phyloP scores from a whole-genome alignment of 2,888 invertebrate species.

The Liodrosophila aerea region DNA sequence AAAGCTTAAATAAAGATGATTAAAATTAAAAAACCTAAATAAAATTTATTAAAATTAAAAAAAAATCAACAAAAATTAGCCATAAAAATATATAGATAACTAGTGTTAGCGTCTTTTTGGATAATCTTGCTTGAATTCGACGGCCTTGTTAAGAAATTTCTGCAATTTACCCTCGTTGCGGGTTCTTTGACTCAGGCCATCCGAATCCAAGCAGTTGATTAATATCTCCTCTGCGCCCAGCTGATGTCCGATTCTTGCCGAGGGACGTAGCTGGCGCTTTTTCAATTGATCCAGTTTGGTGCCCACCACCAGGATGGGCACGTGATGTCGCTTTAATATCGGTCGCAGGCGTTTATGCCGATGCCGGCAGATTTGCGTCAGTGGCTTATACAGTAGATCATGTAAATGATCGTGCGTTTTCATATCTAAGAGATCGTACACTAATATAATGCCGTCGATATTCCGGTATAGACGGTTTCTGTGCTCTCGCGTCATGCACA shows the following conservation, averaged over 20 bases:
- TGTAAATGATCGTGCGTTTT: slow-evolving; percentile 52
- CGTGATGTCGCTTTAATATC: slow-evolving; percentile 39
- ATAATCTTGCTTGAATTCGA: slow-evolving; percentile 56
- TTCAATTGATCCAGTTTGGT: slow-evolving; percentile 49
- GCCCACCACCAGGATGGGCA: slow-evolving; percentile 63
- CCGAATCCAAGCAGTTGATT: slow-evolving; percentile 44
- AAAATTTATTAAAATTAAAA: slow-evolving; percentile 18
- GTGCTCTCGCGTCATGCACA: slow-evolving; percentile 27
- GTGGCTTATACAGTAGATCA: slow-evolving; percentile 56
- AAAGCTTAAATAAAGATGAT: not conserved
- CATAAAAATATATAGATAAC: slow-evolving; percentile 26
- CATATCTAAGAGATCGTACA: slow-evolving; percentile 49
- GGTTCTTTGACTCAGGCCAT: slow-evolving; percentile 21
- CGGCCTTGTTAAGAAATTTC: slow-evolving; percentile 47
- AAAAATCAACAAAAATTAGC: slow-evolving; percentile 5
- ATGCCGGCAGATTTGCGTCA: slow-evolving; percentile 42
- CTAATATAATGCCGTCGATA: slow-evolving; percentile 58
- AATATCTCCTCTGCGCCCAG: slow-evolving; percentile 53
- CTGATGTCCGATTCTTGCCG: slow-evolving; percentile 50
- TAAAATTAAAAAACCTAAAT: slow-evolving; percentile 32
- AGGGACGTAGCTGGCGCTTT: slow-evolving; percentile 23
- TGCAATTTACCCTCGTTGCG: slow-evolving; percentile 52
- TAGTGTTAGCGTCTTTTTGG: slow-evolving; percentile 21
- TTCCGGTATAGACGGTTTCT: slow-evolving; percentile 38
- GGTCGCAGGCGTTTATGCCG: slow-evolving; percentile 41